These are phyloP conservation scores for Agrotis puta DNA, from an alignment of 2,888 invertebrate genomes.

Conservation along the genomic window DNA sequence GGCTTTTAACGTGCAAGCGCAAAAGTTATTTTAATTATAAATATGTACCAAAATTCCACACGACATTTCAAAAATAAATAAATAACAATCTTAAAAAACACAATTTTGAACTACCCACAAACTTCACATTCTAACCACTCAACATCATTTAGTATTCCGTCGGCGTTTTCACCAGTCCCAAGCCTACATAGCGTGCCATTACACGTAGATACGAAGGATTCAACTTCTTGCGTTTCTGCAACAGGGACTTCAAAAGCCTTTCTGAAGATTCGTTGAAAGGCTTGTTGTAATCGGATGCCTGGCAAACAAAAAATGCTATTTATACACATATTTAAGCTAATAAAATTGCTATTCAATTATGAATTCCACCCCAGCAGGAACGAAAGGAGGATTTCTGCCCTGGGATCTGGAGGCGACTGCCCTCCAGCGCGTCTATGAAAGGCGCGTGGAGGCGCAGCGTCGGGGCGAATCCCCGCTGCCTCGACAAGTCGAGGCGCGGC, in stretches of 20 bases:
- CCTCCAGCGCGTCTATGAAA: no score
- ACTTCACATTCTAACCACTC: slow-evolving; percentile 6
- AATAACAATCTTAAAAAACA: slow-evolving; percentile 25
- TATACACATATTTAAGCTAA: no score
- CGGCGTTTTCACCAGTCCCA: slow-evolving; percentile 80
- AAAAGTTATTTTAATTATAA: no score
- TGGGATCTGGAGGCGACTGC: no score
- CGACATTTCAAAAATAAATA: slow-evolving; percentile 11
- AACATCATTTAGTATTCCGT: slow-evolving; percentile 59
- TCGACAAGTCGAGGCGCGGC: no score
- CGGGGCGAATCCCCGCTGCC: no score
- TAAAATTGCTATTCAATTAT: no score
- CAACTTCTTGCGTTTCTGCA: slow-evolving; percentile 83
- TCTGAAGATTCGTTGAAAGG: slow-evolving; percentile 83
- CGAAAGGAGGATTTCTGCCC: no score
- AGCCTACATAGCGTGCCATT: slow-evolving; percentile 88
- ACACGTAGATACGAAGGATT: slow-evolving; percentile 86
- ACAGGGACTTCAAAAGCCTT: slow-evolving; percentile 78
- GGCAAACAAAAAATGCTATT: slow-evolving; percentile 43
- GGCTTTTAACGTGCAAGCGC: no score
- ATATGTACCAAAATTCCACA: no score
- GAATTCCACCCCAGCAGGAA: no score
- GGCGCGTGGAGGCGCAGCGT: no score
- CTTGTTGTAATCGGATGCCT: slow-evolving; percentile 86
- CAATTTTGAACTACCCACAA: slow-evolving; percentile 28